Evolutionary conservation across 2,888 invertebrate genomes (phyloP).

Genomic region (Trimorus sp.): DNA sequence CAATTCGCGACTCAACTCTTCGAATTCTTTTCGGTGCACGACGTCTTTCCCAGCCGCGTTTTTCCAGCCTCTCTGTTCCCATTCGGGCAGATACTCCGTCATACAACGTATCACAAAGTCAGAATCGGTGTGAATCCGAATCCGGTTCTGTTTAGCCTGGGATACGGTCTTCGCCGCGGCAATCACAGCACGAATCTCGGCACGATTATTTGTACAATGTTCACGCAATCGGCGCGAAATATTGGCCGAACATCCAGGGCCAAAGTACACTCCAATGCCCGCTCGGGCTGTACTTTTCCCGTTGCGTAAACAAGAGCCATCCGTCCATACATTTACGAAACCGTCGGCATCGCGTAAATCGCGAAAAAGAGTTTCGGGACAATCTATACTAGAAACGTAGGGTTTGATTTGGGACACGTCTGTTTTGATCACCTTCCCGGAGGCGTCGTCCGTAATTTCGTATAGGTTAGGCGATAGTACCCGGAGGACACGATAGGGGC

Average conservation of each 20-base stretch:
- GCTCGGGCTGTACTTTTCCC: neutral
- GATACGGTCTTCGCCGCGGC: neutral
- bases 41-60: neutral
- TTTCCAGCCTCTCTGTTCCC: constrained; percentile 12
- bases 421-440: neutral
- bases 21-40: neutral
- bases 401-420: constrained; percentile 8
- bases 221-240: neutral
- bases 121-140: neutral
- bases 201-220: neutral
- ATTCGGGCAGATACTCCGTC: constrained; percentile 5
- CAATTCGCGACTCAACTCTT: too few species aligned
- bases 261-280: constrained; percentile 12
- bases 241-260: neutral
- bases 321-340: constrained; percentile 13
- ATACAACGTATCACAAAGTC: neutral
- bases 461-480: neutral
- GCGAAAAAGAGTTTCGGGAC: neutral
- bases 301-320: constrained; percentile 1
- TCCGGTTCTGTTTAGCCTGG: too few species aligned
- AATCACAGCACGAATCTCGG: neutral
- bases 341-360: neutral
- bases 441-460: neutral
- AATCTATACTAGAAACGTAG: neutral
- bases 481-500: neutral